Conservation (phyloP, 2,797 vertebrate genomes). For the Acanthis flammea region DNA sequence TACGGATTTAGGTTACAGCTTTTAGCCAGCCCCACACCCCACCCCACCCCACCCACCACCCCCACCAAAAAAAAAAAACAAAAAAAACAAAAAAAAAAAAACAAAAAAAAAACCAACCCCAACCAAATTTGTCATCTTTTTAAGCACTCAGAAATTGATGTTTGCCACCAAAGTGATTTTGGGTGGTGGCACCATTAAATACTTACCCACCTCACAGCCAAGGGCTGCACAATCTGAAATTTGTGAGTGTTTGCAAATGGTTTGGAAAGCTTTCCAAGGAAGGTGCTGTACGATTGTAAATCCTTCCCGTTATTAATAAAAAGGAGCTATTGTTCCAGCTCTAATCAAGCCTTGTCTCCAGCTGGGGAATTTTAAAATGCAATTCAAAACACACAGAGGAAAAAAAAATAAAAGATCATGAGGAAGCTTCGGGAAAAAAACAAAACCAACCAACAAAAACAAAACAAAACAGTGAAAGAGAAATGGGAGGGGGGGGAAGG, state of each 20-base stretch:
- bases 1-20: not conserved
- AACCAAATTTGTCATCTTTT: not conserved
- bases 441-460: not conserved
- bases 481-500: not conserved
- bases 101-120: not conserved
- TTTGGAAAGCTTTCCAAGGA: slow-evolving; percentile 54
- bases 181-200: slow-evolving; percentile 3
- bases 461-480: not conserved
- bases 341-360: slow-evolving; percentile 47
- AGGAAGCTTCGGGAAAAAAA: not conserved
- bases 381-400: not conserved
- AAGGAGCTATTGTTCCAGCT: slow-evolving; percentile 44
- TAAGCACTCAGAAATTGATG: not conserved
- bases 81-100: not conserved
- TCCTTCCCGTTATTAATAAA: slow-evolving; percentile 55
- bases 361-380: slow-evolving; percentile 34
- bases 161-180: not conserved
- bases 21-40: not conserved
- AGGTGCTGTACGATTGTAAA: slow-evolving; percentile 46
- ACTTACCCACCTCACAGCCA: slow-evolving; percentile 53
- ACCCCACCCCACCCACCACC: not conserved
- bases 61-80: not conserved
- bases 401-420: not conserved
- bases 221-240: slow-evolving; percentile 33
- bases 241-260: slow-evolving; percentile 35